Percentiles rank a stretch among this genome's conserved stretches.
Evolutionary conservation across 2,113 vertebrate genomes (phyloP).

Genomic region (Larimichthys crocea): DNA sequence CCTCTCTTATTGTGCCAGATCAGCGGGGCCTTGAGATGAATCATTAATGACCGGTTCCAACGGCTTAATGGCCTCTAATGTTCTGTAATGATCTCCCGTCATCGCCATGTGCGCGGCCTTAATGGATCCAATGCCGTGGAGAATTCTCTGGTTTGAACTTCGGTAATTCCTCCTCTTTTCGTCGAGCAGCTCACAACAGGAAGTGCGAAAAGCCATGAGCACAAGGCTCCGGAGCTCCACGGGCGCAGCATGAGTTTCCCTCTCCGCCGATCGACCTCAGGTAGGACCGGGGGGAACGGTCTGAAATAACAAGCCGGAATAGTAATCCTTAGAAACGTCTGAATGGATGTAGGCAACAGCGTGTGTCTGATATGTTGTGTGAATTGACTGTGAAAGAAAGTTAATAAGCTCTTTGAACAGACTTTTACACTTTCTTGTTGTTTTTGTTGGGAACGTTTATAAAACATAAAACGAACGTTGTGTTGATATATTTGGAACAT

Average conservation of each 20-base stretch:
- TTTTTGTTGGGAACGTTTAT: neutral
- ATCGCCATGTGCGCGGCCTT: conserved; percentile 89
- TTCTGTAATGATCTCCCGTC: conserved; percentile 97
- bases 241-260: conserved; percentile 92
- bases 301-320: neutral
- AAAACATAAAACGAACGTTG: too few relatives aligned
- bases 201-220: conserved; percentile 78
- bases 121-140: conserved; percentile 93
- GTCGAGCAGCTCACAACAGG: conserved; percentile 79
- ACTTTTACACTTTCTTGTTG: neutral
- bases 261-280: conserved; percentile 94
- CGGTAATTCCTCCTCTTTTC: conserved; percentile 80
- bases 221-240: conserved; percentile 73
- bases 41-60: conserved; percentile 96
- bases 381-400: too few relatives aligned
- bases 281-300: conserved; percentile 78
- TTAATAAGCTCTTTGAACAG: neutral
- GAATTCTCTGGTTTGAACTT: conserved; percentile 93
- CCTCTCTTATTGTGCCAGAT: conserved; percentile 87
- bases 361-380: neutral
- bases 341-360: neutral
- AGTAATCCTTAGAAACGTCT: neutral
- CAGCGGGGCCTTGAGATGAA: conserved; percentile 91
- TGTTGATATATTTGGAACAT: neutral
- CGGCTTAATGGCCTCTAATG: conserved; percentile 97